Evolutionary conservation across 2,113 vertebrate species (phyloP).

Genomic region (Pleuronectes platessa): DNA sequence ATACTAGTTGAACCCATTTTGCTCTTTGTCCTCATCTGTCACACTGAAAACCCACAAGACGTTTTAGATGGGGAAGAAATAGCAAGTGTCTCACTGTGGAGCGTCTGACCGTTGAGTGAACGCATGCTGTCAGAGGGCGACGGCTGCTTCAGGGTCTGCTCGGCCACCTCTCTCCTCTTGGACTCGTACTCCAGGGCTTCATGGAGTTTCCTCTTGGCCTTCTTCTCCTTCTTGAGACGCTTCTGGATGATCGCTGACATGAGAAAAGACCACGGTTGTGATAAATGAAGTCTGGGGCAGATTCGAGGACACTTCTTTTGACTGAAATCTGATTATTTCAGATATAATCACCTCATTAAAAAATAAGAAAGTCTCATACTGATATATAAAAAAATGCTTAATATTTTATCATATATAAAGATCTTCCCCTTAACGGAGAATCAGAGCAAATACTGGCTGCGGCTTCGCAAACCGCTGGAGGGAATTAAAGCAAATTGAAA

Average conservation of each 20-base stretch:
- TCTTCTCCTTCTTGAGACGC: constrained; percentile 99
- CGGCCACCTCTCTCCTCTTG: constrained; percentile 95
- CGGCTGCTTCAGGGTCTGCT: constrained; percentile 95
- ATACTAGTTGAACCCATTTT: background rate
- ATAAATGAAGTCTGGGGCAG: constrained; percentile 5
- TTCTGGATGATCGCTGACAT: constrained; percentile 96
- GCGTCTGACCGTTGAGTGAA: constrained; percentile 93
- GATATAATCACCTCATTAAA: constrained; percentile 28
- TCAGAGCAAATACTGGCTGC: constrained; percentile 62
- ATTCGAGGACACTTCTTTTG: constrained; percentile 7
- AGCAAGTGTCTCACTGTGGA: constrained; percentile 36
- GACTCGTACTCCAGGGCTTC: constrained; percentile 99
- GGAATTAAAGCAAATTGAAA: constrained; percentile 76
- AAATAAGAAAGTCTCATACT: background rate
- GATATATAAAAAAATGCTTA: constrained; percentile 34
- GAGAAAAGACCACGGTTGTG: constrained; percentile 15
- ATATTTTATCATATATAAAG: constrained; percentile 69
- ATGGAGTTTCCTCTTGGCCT: constrained; percentile 99
- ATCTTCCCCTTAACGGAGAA: constrained; percentile 58
- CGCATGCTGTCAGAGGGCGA: constrained; percentile 95
- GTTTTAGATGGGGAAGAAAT: background rate
- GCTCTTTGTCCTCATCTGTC: no score
- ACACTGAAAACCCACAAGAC: background rate
- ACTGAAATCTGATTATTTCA: constrained; percentile 17
- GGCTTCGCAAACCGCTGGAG: constrained; percentile 74